Evolutionary conservation across 2,888 invertebrate genomes (phyloP).

Genomic region (Harpalus rufipes): DNA sequence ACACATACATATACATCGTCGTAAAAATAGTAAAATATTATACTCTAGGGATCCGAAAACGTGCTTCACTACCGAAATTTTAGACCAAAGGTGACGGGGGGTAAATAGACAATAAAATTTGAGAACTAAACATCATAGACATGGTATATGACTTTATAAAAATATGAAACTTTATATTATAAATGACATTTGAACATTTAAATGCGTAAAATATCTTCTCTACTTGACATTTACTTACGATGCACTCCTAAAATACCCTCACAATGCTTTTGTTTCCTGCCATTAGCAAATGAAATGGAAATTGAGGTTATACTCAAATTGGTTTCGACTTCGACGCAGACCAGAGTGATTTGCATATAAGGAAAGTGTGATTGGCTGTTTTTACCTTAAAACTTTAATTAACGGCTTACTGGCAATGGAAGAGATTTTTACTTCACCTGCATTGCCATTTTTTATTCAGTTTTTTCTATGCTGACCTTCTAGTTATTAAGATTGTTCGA

Average conservation of each 20-base stretch:
- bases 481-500: conserved; percentile 25
- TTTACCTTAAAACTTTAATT: conserved; percentile 42
- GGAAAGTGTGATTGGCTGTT: conserved; percentile 54
- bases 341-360: conserved; percentile 35
- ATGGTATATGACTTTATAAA: neutral
- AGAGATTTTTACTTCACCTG: conserved; percentile 20
- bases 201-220: neutral
- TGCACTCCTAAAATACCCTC: neutral
- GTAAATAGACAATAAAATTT: neutral
- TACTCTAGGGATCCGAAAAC: no score
- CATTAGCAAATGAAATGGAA: conserved; percentile 23
- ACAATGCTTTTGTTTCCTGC: conserved; percentile 14
- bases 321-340: neutral
- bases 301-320: conserved; percentile 48
- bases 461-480: conserved; percentile 50
- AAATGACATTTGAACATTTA: neutral
- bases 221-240: conserved; percentile 2
- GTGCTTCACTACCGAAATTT: no score
- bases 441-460: conserved; percentile 33
- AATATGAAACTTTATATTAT: neutral
- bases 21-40: no score
- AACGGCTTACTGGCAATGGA: conserved; percentile 45
- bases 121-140: neutral
- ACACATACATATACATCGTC: no score
- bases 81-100: no score